phyloP scores from a whole-genome alignment of 2,797 vertebrate genomes.

The Salmo trutta region DNA sequence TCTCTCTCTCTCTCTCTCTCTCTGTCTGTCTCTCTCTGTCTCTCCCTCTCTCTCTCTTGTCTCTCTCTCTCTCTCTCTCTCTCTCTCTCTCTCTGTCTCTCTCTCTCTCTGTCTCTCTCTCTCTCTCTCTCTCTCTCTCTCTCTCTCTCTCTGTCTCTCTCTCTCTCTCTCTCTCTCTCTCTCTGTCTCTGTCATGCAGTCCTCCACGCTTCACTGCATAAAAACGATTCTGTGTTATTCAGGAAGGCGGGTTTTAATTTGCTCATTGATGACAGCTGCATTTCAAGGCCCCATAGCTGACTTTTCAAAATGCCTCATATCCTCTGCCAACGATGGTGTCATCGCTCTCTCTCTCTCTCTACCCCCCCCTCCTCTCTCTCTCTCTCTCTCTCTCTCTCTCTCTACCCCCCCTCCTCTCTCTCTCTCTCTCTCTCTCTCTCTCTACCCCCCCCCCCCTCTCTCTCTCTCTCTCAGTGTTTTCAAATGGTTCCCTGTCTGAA shows the following conservation, averaged over 20 bases:
- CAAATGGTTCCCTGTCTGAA: too few species aligned
- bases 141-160: neutral
- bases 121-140: neutral
- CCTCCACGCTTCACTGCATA: too few species aligned
- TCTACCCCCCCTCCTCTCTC: neutral
- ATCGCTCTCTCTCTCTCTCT: neutral
- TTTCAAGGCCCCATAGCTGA: neutral
- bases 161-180: neutral
- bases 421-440: too few species aligned
- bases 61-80: too few species aligned
- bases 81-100: too few species aligned
- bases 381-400: too few species aligned
- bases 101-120: neutral
- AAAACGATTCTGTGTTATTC: too few species aligned
- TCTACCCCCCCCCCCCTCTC: too few species aligned
- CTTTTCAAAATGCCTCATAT: neutral
- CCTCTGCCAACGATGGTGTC: neutral
- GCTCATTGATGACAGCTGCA: neutral
- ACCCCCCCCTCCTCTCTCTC: too few species aligned
- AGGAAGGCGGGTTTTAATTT: neutral
- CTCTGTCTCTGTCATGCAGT: neutral
- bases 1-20: too few species aligned
- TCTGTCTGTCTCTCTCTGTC: neutral
- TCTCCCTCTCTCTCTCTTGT: neutral
- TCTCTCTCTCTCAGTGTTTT: neutral